Conservation (phyloP, 1,140 invertebrate genomes). For the Ephestia elutella region DNA sequence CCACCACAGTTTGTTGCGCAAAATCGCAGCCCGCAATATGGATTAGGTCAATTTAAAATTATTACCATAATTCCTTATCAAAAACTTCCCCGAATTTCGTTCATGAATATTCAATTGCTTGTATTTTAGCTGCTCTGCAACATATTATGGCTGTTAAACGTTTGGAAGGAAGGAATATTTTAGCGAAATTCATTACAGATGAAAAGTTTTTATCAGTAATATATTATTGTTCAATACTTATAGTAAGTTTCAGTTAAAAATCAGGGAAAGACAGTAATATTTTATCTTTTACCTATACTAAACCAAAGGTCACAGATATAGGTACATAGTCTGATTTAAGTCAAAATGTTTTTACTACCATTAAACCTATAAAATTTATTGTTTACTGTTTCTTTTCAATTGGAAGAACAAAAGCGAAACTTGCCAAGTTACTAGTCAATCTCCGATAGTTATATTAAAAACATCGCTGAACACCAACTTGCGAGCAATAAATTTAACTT, state of each 20-base stretch:
- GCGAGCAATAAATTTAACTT: constrained; percentile 6
- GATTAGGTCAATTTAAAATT: constrained; percentile 52
- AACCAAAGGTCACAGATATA: too few relatives aligned
- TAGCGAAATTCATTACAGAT: not conserved
- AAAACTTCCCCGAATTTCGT: constrained; percentile 38
- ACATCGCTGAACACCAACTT: not conserved
- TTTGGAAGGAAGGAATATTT: constrained; percentile 7
- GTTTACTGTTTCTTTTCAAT: too few relatives aligned
- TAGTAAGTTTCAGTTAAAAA: too few relatives aligned
- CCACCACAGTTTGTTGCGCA: constrained; percentile 31
- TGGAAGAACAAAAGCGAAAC: too few relatives aligned
- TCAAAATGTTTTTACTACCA: too few relatives aligned
- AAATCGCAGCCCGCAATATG: constrained; percentile 35
- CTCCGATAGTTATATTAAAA: not conserved
- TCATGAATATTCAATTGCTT: constrained; percentile 38
- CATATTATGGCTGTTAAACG: constrained; percentile 17
- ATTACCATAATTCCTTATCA: constrained; percentile 53
- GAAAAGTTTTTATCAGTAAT: too few relatives aligned
- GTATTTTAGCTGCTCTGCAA: constrained; percentile 27
- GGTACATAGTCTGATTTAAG: too few relatives aligned
- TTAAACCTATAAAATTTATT: too few relatives aligned
- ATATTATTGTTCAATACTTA: too few relatives aligned
- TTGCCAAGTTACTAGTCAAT: too few relatives aligned
- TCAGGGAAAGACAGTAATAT: too few relatives aligned
- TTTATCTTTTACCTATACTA: too few relatives aligned